phyloP scores from a whole-genome alignment of 1,140 invertebrate species.

The Drosophila sechellia region DNA sequence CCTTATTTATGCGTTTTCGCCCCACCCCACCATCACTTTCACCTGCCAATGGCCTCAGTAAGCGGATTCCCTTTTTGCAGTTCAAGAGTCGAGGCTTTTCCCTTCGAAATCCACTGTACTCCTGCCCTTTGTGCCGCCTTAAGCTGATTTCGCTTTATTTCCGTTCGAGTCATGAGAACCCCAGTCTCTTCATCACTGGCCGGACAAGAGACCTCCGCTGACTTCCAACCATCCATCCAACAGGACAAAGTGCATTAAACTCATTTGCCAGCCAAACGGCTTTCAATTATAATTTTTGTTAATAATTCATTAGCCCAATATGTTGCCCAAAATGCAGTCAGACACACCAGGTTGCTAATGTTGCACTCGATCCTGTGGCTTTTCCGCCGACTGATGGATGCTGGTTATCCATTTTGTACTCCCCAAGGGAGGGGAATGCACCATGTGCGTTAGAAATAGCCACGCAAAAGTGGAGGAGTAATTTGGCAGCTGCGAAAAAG shows the following conservation, averaged over 20 bases:
- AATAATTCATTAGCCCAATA: constrained; percentile 79
- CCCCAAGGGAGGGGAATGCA: constrained; percentile 41
- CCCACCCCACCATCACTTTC: neutral
- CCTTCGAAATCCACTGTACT: neutral
- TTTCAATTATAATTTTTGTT: constrained; percentile 81
- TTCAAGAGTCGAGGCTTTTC: constrained; percentile 57
- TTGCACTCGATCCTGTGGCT: neutral
- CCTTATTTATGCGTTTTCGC: constrained; percentile 14
- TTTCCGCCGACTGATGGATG: constrained; percentile 3
- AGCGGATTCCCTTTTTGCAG: constrained; percentile 70
- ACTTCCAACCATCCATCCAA: neutral
- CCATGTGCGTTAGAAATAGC: constrained; percentile 37
- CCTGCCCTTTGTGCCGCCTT: constrained; percentile 21
- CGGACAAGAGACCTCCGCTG: neutral
- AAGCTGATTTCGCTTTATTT: constrained; percentile 75
- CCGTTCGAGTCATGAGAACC: constrained; percentile 29
- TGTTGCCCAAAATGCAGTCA: constrained; percentile 68
- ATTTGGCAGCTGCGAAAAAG: constrained; percentile 16
- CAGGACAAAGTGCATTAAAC: constrained; percentile 70
- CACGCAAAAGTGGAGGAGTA: neutral
- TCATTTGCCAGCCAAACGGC: constrained; percentile 71
- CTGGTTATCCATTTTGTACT: neutral
- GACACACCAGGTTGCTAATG: constrained; percentile 5
- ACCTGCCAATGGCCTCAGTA: constrained; percentile 41
- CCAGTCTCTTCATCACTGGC: constrained; percentile 20